Percentiles rank a stretch among this genome's conserved stretches.
phyloP scores from a whole-genome alignment of 2,888 invertebrate genomes.

The Meandrusa payeni region DNA sequence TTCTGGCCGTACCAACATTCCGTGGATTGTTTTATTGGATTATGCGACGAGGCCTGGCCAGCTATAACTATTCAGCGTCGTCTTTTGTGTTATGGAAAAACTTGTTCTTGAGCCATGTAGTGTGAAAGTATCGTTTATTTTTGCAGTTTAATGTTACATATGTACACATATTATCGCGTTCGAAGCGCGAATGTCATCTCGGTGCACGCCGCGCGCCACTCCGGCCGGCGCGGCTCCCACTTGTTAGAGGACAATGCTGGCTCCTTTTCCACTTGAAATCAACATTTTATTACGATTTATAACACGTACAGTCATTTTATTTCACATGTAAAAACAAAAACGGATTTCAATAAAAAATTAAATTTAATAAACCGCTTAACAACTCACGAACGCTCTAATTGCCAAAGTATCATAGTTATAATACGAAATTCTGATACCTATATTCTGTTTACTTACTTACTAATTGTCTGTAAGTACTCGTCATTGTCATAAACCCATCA shows the following conservation, averaged over 20 bases:
- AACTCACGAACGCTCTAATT: no score
- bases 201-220: constrained; percentile 41
- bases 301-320: no score
- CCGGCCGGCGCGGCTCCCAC: constrained; percentile 31
- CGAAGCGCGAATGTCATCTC: constrained; percentile 65
- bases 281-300: constrained; percentile 45
- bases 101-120: constrained; percentile 81
- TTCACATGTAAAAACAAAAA: no score
- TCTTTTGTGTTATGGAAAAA: constrained; percentile 82
- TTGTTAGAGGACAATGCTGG: constrained; percentile 66
- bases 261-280: constrained; percentile 44
- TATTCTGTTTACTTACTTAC: no score
- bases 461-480: no score
- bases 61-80: constrained; percentile 81
- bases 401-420: no score
- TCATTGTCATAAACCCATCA: no score
- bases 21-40: constrained; percentile 79
- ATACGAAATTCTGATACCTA: no score
- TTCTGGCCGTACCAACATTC: constrained; percentile 76
- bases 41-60: constrained; percentile 77
- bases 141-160: constrained; percentile 81
- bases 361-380: no score
- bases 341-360: no score
- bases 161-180: constrained; percentile 79
- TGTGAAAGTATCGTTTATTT: constrained; percentile 80